These are phyloP conservation scores for Tuberolachnus salignus DNA, from an alignment of 2,888 invertebrate genomes.

Conservation along the genomic window DNA sequence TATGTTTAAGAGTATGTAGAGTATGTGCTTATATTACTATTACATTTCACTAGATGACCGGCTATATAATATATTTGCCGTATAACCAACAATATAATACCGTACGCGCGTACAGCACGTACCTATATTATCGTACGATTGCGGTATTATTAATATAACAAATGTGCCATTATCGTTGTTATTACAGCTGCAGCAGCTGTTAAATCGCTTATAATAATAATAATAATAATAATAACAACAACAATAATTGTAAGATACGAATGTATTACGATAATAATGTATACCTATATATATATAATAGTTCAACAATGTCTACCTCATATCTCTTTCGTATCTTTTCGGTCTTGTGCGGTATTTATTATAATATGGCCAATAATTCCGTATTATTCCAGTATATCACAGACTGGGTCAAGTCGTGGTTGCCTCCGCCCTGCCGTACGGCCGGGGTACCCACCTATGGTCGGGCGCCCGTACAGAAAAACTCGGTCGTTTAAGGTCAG, in stretches of 20 bases:
- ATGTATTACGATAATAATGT: not conserved
- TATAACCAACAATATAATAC: not conserved
- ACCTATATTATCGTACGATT: not conserved
- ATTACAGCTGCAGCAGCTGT: conserved; percentile 22
- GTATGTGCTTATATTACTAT: not conserved
- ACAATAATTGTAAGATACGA: not conserved
- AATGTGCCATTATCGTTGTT: conserved; percentile 40
- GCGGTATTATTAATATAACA: conserved; percentile 16
- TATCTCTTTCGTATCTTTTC: not conserved
- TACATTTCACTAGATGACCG: not conserved
- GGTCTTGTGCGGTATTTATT: not conserved
- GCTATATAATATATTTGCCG: conserved; percentile 5
- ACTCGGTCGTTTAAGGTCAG: not conserved
- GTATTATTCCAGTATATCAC: too few species aligned
- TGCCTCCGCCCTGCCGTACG: not conserved
- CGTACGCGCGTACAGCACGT: not conserved
- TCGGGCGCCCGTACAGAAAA: not conserved
- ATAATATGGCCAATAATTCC: not conserved
- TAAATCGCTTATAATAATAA: conserved; percentile 15
- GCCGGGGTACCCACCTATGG: too few species aligned
- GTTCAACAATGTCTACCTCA: not conserved
- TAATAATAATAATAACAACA: not conserved
- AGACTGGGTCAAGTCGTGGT: conserved; percentile 15
- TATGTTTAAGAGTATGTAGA: too few species aligned
- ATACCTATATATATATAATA: not conserved